A percentile compares a stretch with the other conserved stretches of the same genome.
Conservation (phyloP, 2,797 vertebrate species). For the Columba guinea region DNA sequence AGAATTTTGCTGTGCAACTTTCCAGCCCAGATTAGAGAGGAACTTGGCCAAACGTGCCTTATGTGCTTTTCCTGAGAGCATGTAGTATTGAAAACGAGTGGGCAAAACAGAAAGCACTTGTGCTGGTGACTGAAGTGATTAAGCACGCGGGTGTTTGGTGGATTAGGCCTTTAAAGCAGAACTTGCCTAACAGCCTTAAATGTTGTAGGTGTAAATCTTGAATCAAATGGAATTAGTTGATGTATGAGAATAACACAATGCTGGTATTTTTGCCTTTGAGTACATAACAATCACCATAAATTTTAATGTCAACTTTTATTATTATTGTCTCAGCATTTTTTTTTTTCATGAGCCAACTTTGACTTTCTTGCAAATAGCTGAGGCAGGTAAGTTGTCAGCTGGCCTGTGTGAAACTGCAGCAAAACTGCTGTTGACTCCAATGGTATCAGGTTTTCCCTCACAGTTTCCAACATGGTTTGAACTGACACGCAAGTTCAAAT, state of each 20-base stretch:
- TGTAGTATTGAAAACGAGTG: background rate
- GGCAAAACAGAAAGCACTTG: background rate
- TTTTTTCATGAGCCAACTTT: background rate
- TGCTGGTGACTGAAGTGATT: constrained; percentile 21
- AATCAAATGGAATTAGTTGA: constrained; percentile 38
- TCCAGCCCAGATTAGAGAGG: background rate
- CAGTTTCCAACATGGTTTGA: background rate
- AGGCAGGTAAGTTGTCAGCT: background rate
- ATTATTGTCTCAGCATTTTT: background rate
- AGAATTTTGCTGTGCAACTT: background rate
- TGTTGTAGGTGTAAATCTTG: background rate
- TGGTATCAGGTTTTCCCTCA: background rate
- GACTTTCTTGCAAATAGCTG: accelerated
- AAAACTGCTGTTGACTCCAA: background rate
- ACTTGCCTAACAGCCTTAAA: background rate
- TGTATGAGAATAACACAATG: background rate
- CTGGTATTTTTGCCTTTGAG: background rate
- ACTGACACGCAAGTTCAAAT: background rate
- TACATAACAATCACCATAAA: background rate
- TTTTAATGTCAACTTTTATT: background rate
- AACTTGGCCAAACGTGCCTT: background rate
- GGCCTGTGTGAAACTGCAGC: background rate
- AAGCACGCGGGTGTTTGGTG: constrained; percentile 37
- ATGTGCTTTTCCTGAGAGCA: background rate
- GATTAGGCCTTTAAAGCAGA: constrained; percentile 8